Evolutionary conservation across 2,113 vertebrate species (phyloP).

Genomic region (Micronycteris hirsuta): DNA sequence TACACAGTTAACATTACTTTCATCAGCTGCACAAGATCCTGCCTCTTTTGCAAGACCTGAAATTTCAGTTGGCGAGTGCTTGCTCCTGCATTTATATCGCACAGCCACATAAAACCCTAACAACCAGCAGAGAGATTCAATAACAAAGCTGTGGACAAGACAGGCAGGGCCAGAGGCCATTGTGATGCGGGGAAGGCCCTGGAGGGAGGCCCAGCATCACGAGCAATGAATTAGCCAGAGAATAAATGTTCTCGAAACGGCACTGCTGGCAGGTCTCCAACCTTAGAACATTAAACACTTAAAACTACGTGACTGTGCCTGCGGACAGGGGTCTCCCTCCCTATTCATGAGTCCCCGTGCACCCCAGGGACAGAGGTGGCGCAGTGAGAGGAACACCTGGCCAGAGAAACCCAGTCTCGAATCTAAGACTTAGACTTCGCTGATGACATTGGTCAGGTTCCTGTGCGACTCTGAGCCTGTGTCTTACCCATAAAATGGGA

Average conservation of each 20-base stretch:
- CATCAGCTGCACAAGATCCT: not conserved
- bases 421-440: not conserved
- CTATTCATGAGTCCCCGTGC: not conserved
- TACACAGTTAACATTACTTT: not conserved
- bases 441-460: too few species aligned
- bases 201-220: not conserved
- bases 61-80: not conserved
- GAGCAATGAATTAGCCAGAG: not conserved
- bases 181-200: not conserved
- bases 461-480: not conserved
- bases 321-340: not conserved
- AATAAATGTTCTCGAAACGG: not conserved
- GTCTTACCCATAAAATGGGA: not conserved
- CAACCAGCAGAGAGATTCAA: not conserved
- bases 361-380: rapidly evolving
- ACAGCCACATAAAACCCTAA: not conserved
- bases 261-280: not conserved
- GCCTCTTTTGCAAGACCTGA: not conserved
- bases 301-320: not conserved
- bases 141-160: not conserved
- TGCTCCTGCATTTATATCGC: not conserved
- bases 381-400: not conserved
- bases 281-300: not conserved
- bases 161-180: not conserved
- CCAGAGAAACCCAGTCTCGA: not conserved